phyloP scores from a whole-genome alignment of 2,797 vertebrate genomes.

The Ataeniobius toweri region DNA sequence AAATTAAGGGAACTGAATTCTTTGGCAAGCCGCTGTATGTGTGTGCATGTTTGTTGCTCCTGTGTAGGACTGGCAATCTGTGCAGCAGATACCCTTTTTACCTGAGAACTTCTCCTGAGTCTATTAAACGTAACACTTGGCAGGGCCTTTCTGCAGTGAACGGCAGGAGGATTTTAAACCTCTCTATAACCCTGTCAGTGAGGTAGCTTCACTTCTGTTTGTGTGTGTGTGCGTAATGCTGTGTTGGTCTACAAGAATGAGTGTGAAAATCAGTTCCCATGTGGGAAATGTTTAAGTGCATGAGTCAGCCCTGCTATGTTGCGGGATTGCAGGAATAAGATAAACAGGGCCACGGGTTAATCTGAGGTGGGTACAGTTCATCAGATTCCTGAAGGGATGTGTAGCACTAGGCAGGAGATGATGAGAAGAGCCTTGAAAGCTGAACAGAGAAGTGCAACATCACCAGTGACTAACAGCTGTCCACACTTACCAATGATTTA shows the following conservation, averaged over 20 bases:
- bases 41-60: neutral
- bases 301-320: slow-evolving; percentile 65
- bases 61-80: neutral
- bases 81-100: slow-evolving; percentile 4
- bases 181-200: slow-evolving; percentile 69
- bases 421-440: slow-evolving; percentile 46
- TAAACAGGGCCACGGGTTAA: slow-evolving; percentile 70
- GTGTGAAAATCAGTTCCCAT: slow-evolving; percentile 29
- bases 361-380: slow-evolving; percentile 71
- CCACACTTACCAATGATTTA: slow-evolving; percentile 20
- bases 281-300: slow-evolving; percentile 44
- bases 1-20: neutral
- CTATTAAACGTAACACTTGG: slow-evolving; percentile 52
- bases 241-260: slow-evolving; percentile 10
- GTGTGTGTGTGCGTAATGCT: neutral
- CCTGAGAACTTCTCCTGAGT: slow-evolving; percentile 31
- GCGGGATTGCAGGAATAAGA: slow-evolving; percentile 61
- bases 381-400: slow-evolving; percentile 69
- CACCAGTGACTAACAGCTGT: slow-evolving; percentile 40
- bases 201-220: slow-evolving; percentile 33
- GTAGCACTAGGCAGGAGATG: slow-evolving; percentile 34
- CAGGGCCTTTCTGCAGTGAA: slow-evolving; percentile 45
- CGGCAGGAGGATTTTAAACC: slow-evolving; percentile 61
- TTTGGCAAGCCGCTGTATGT: neutral
- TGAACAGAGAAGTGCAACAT: slow-evolving; percentile 36